Percentiles rank a stretch among this genome's conserved stretches.
Evolutionary conservation across 1,140 invertebrate genomes (phyloP).

Genomic region (Leptinotarsa texana): DNA sequence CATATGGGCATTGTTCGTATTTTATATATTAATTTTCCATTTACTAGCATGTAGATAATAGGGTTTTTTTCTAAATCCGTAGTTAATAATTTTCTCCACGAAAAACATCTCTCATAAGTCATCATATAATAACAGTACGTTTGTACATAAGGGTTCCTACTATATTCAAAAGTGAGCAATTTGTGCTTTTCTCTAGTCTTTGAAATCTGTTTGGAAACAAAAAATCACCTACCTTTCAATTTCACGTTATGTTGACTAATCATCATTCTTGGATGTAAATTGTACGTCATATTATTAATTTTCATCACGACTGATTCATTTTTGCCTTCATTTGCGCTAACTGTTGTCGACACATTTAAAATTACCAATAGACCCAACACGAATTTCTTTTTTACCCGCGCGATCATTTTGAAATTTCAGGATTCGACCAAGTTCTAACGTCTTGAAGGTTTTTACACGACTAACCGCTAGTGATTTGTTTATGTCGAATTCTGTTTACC

Average conservation of each 20-base stretch:
- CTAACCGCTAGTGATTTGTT: not conserved
- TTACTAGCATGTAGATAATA: no score
- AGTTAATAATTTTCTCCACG: not conserved
- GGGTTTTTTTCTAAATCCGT: not conserved
- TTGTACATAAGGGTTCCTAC: not conserved
- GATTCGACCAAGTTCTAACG: constrained; percentile 2
- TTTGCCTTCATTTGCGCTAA: not conserved
- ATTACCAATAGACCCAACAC: not conserved
- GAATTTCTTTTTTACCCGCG: not conserved
- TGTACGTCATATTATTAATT: not conserved
- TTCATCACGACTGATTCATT: constrained; percentile 16
- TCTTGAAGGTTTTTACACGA: not conserved
- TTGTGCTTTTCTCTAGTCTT: not conserved
- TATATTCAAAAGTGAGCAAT: not conserved
- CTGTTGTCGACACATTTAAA: not conserved
- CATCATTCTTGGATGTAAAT: constrained; percentile 19
- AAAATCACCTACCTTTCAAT: not conserved
- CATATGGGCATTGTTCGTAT: no score
- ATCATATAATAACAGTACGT: not conserved
- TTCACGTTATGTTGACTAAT: constrained; percentile 10
- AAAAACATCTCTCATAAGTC: not conserved
- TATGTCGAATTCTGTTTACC: no score
- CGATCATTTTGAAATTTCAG: not conserved
- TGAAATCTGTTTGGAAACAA: no score
- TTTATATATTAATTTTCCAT: no score